A percentile compares a stretch with the other conserved stretches of the same genome.
Conservation (phyloP, 2,888 invertebrate species). For the Neoascia interrupta region DNA sequence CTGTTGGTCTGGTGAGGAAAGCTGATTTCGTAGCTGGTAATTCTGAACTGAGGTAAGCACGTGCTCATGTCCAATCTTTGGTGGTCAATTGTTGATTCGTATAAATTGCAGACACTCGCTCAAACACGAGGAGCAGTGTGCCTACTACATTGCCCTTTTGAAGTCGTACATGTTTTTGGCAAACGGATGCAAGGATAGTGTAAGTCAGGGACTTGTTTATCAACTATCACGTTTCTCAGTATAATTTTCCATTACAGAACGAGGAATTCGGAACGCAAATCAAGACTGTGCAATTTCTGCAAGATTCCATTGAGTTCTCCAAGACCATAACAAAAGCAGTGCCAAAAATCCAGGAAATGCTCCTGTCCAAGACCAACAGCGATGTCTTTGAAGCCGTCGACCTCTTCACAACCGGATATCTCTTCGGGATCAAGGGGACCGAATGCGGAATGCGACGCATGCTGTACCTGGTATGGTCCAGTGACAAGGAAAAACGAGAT, state of each 20-base stretch:
- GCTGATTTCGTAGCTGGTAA: slow-evolving; percentile 77
- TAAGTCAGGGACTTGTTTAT: slow-evolving; percentile 73
- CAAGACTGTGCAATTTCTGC: slow-evolving; percentile 85
- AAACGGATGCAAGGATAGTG: slow-evolving; percentile 76
- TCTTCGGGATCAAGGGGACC: slow-evolving; percentile 88
- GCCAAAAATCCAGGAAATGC: slow-evolving; percentile 85
- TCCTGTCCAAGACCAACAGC: slow-evolving; percentile 86
- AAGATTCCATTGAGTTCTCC: slow-evolving; percentile 83
- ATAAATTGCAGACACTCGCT: slow-evolving; percentile 69
- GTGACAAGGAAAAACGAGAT: slow-evolving; percentile 87
- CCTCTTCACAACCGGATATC: slow-evolving; percentile 90
- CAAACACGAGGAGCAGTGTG: slow-evolving; percentile 76
- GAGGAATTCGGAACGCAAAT: slow-evolving; percentile 83
- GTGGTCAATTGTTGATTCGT: not conserved
- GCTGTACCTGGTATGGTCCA: slow-evolving; percentile 89
- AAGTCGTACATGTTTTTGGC: slow-evolving; percentile 77
- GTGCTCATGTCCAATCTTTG: too few relatives aligned
- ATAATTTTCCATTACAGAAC: slow-evolving; percentile 72
- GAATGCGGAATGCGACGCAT: slow-evolving; percentile 87
- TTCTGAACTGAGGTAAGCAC: slow-evolving; percentile 74
- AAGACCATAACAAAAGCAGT: slow-evolving; percentile 78
- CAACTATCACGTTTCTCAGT: too few relatives aligned
- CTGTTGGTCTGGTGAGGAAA: slow-evolving; percentile 75
- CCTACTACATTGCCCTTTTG: slow-evolving; percentile 76
- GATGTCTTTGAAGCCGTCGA: slow-evolving; percentile 94